Percentiles rank a stretch among this genome's conserved stretches.
These are phyloP conservation scores for Pheosia gnoma DNA, from an alignment of 2,888 invertebrate genomes.

Conservation along the genomic window DNA sequence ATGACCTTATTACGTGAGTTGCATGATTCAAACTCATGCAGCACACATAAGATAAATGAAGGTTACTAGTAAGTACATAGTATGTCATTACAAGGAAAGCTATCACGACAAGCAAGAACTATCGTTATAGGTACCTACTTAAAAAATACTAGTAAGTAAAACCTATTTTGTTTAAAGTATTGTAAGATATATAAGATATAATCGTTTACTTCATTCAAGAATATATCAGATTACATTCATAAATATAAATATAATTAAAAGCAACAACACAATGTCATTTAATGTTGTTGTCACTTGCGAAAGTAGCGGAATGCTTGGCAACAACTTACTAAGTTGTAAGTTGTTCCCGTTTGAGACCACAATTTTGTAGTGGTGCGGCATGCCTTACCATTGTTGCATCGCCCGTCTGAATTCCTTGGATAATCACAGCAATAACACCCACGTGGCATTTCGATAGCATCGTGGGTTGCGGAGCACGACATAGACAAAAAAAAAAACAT, in stretches of 20 bases:
- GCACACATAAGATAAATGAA: too few relatives aligned
- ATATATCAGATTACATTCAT: too few relatives aligned
- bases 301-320: neutral
- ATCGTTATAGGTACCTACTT: too few relatives aligned
- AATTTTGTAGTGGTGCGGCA: constrained; percentile 6
- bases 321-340: neutral
- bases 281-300: neutral
- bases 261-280: neutral
- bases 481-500: neutral
- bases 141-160: too few relatives aligned
- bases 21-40: too few relatives aligned
- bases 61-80: too few relatives aligned
- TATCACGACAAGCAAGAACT: too few relatives aligned
- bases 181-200: too few relatives aligned
- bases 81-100: too few relatives aligned
- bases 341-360: constrained; percentile 5
- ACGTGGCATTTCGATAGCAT: constrained; percentile 5
- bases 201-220: too few relatives aligned
- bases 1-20: too few relatives aligned
- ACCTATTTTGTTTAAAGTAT: too few relatives aligned
- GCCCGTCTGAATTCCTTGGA: constrained; percentile 11
- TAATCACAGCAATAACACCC: constrained; percentile 11
- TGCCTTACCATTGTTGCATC: constrained; percentile 7
- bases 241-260: neutral
- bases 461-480: constrained; percentile 5